phyloP scores from a whole-genome alignment of 1,140 invertebrate species.

The Ostrea edulis region DNA sequence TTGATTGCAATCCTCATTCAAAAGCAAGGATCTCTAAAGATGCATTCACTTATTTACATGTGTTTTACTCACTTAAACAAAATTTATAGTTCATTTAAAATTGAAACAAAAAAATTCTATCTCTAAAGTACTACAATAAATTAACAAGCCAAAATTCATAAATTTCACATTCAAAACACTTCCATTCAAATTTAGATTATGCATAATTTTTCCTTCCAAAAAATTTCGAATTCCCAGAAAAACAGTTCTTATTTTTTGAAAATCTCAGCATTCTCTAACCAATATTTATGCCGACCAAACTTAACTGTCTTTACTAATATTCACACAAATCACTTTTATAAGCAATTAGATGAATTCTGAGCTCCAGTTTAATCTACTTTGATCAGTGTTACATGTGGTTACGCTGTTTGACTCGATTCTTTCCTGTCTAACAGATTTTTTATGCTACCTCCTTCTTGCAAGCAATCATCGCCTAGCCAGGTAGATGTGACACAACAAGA shows the following conservation, averaged over 20 bases:
- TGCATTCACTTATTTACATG: conserved; percentile 32
- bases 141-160: neutral
- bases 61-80: neutral
- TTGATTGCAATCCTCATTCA: neutral
- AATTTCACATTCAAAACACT: neutral
- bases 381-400: too few relatives aligned
- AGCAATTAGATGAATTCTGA: too few relatives aligned
- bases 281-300: neutral
- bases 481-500: neutral
- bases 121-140: neutral
- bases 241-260: neutral
- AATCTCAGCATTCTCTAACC: neutral
- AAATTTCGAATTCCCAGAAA: neutral
- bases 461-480: neutral
- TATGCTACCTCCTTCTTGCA: neutral
- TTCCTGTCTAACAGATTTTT: neutral
- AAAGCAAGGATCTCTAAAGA: neutral
- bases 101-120: neutral
- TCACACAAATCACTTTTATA: too few relatives aligned
- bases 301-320: too few relatives aligned
- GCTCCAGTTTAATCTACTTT: too few relatives aligned
- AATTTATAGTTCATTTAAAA: conserved; percentile 16
- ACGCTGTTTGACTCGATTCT: too few relatives aligned
- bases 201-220: neutral
- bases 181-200: neutral